phyloP scores from a whole-genome alignment of 2,888 invertebrate species.

The Drosophila tanythrix region DNA sequence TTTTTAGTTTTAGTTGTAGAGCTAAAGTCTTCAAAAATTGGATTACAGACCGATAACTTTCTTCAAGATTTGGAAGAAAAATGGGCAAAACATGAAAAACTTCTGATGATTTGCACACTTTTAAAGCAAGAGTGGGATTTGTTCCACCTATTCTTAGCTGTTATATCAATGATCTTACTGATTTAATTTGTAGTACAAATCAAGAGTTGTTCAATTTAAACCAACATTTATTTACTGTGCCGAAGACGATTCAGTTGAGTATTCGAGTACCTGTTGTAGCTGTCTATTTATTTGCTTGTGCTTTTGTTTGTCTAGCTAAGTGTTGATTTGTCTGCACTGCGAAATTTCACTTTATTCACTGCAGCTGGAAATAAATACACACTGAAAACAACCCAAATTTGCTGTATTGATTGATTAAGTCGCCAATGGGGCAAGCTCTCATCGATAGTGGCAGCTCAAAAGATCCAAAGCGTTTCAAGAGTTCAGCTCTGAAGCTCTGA shows the following conservation, averaged over 20 bases:
- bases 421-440: slow-evolving; percentile 63
- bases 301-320: slow-evolving; percentile 73
- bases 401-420: slow-evolving; percentile 80
- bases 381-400: slow-evolving; percentile 76
- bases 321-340: slow-evolving; percentile 52
- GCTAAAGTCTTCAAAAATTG: neutral
- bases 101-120: neutral
- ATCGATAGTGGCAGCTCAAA: slow-evolving; percentile 46
- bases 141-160: neutral
- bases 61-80: neutral
- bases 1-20: neutral
- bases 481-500: slow-evolving; percentile 8
- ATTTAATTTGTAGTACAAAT: neutral
- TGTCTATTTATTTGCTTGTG: slow-evolving; percentile 32
- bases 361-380: slow-evolving; percentile 54
- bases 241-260: neutral
- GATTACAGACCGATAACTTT: neutral
- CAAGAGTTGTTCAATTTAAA: neutral
- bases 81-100: too few relatives aligned
- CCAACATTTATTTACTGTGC: slow-evolving; percentile 1
- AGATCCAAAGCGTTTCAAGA: slow-evolving; percentile 5
- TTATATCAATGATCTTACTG: neutral
- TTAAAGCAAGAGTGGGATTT: neutral
- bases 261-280: neutral
- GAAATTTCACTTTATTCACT: slow-evolving; percentile 63